Base-by-base conservation (phyloP, 2,797 vertebrate species). In the Phrynocephalus forsythii region DNA sequence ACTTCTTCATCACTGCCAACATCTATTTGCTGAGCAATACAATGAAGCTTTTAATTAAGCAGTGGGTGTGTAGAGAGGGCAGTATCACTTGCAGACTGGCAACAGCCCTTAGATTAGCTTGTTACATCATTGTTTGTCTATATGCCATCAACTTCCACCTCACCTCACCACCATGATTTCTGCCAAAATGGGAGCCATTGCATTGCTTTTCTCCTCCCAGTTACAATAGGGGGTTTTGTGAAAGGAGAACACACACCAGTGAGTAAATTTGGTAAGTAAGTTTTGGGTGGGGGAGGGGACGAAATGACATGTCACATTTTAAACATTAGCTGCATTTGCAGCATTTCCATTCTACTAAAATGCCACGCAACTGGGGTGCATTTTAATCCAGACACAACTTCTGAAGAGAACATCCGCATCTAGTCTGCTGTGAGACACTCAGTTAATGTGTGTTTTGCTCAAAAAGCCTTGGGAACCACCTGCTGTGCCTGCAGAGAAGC, bases 21-120 rank as follows among this genome's bases (percentile, higher is more conserved):
- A 75, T 88, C 5, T 20, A 16, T 79, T 78, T 85, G 83, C 69
- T 24, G 52, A 30, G n/a, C n/a, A 75, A 71, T 73, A 30, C 38
- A 48, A 67, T 66, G 50, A 87, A 71, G 73, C 48, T 83, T 68
- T n/a, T n/a, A n/a, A n/a, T 83, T 83, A 81, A 82, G 44, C 60
- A 67, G 13, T 67, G n/a, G 77, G 18, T 1, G 11, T 52, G 52
- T 56, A n/a, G 6, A 26, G 80, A 82, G 11, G 77, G 33, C 22
- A 52, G 22, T 24, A n/a, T 69, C n/a, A 38, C 50, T 87, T 87
- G 86, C 66, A 69, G 22, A 44, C 10, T 72, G 52, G 77, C 30
- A 60, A 28, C 11, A 18, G 26, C 68, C 38, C 33, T 69, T 56
- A 60, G 7, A 44, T 33, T 38, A 52, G 30, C 3, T 86, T 68